These are phyloP conservation scores for Quadroppia sp. DNA, from an alignment of 2,888 invertebrate genomes.

Conservation along the genomic window DNA sequence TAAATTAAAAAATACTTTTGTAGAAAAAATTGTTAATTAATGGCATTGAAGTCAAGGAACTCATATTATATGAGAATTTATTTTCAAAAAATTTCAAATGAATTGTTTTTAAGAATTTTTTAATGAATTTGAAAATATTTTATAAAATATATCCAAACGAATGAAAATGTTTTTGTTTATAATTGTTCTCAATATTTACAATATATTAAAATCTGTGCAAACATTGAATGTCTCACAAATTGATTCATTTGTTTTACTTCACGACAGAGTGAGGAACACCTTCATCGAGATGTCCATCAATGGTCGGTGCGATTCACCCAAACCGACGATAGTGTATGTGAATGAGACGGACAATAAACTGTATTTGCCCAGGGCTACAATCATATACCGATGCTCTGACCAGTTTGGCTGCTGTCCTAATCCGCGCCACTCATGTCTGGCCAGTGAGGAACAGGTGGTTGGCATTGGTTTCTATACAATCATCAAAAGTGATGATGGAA, in stretches of 20 bases:
- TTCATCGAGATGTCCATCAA: conserved; percentile 54
- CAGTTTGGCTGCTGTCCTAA: conserved; percentile 80
- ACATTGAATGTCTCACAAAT: conserved; percentile 15
- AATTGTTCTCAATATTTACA: background rate
- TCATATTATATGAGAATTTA: background rate
- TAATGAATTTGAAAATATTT: conserved; percentile 11
- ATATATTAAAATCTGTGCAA: background rate
- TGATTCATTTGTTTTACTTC: conserved; percentile 17
- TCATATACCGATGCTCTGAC: conserved; percentile 77
- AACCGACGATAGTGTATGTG: conserved; percentile 66
- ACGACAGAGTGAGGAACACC: conserved; percentile 13
- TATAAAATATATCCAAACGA: background rate
- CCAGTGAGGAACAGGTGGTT: conserved; percentile 52
- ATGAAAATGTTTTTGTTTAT: background rate
- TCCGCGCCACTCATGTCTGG: conserved; percentile 69
- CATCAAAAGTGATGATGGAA: conserved; percentile 3
- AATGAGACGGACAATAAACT: conserved; percentile 62
- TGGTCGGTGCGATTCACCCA: conserved; percentile 66
- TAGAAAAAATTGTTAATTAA: background rate
- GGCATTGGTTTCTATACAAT: conserved; percentile 46
- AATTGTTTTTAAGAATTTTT: background rate
- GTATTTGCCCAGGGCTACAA: conserved; percentile 78
- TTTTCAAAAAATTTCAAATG: background rate
- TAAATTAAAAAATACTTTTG: background rate
- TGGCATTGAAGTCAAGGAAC: conserved; percentile 24